Base-by-base conservation (phyloP, 2,113 vertebrate genomes). In the Pycnonotus jocosus region DNA sequence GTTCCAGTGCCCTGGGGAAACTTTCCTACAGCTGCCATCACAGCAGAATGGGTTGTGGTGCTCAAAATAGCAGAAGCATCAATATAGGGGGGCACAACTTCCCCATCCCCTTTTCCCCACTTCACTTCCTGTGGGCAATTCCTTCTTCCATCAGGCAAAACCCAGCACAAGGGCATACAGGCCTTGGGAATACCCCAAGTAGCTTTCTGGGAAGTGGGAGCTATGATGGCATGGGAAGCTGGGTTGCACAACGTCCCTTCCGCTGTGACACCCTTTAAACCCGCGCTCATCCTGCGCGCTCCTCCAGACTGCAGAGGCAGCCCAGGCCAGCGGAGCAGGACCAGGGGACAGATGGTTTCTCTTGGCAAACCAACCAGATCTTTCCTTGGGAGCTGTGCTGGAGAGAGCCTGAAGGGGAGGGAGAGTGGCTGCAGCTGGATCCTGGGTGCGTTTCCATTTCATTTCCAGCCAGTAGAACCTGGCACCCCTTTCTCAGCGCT, bases 211-310 rank as follows among this genome's bases (percentile, higher is more conserved):
- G 53, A 90, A 92, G 0, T 6, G 47, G 27, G 12, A 40, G 19
- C 15, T 0, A 3, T 15, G 57, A 12, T 0, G 2, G 20, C 0
- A 1, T 76, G 69, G 54, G 84, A 77, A 72, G 50, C 25, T 5
- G 4, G 15, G 47, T 96, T 96, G 81, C 92, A 84, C 90, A 96
- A 96, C 0, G 38, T 6, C 57, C 70, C 69, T 94, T 96, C 84
- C 83, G 84, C 89, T 19, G 44, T 9, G 23, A n/a, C 77, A 15
- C 72, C 60, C 89, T 86, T 94, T 96, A 96, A 96, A 95, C 0
- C 7, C 1, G 0, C 0, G 0, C 10, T 12, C 0, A 0, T 8
- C 44, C 62, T 11, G 33, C 1, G 1, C 31, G 48, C 7, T 8
- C 3, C 64, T 37, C 22, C 84, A 96, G 64, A 50, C 69, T 3